Evolutionary conservation across 1,140 invertebrate genomes (phyloP).

Genomic region (Trichonephila inaurata): DNA sequence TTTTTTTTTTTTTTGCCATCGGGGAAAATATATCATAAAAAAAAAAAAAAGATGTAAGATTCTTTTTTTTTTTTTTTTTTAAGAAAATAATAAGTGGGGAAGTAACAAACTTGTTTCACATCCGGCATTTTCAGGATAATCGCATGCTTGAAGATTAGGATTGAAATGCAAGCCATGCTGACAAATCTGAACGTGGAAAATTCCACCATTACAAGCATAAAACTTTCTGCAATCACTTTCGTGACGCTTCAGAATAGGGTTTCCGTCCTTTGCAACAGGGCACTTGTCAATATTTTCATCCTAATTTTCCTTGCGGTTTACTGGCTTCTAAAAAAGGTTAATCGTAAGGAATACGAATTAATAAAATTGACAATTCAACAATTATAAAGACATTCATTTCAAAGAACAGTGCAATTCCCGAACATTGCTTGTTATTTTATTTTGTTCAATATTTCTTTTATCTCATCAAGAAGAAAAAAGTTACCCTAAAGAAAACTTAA

Average conservation of each 20-base stretch:
- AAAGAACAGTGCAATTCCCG: neutral
- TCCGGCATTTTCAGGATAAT: conserved; percentile 77
- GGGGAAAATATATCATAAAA: too few species aligned
- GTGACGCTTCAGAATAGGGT: neutral
- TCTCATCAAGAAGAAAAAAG: too few species aligned
- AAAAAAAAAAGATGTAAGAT: too few species aligned
- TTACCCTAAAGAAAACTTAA: too few species aligned
- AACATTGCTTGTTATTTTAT: neutral
- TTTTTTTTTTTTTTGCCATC: too few species aligned
- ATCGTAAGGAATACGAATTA: neutral
- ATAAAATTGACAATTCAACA: neutral
- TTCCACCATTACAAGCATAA: conserved; percentile 78
- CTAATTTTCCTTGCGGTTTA: neutral
- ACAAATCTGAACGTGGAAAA: conserved; percentile 72
- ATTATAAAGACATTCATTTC: neutral
- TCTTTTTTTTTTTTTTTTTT: too few species aligned
- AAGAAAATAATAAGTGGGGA: too few species aligned
- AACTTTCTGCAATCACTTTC: conserved; percentile 75
- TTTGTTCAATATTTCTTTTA: too few species aligned
- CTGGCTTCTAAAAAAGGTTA: neutral
- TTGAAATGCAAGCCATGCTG: conserved; percentile 78
- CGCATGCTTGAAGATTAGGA: conserved; percentile 69
- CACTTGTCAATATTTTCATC: neutral
- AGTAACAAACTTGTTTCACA: conserved; percentile 54
- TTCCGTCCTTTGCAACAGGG: neutral